Evolutionary conservation across 2,888 invertebrate genomes (phyloP), one percentile per base, ranked within the genome.

Genomic region (Melipona bicolor): DNA sequence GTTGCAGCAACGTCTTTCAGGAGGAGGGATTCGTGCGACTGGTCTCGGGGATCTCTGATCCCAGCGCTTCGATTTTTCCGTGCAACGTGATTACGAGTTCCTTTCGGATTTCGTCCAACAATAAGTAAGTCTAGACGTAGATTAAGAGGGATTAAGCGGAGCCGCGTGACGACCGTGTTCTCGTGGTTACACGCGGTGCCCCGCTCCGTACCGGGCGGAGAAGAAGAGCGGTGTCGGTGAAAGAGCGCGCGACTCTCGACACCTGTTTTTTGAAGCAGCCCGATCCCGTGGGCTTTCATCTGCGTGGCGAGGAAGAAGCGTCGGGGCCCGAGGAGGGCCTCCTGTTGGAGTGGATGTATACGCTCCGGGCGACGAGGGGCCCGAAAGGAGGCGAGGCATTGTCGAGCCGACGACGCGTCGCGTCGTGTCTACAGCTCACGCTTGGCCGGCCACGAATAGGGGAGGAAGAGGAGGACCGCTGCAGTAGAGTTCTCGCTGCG

Each of bases 371-470:
- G 43, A 9, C 81, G 72, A 86, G 81, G 85, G 83, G 77, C 83
- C 59, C 50, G 50, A n/a, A 50, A 61, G 11, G 11, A 61, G 61
- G 19, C 61, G 36, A 62, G 52, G 54, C 84, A 87, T 89, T 86
- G 88, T 89, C 83, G 87, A 88, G 83, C 74, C 85, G 85, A 88
- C 88, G 90, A 87, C 89, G 88, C 89, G 84, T 87, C 89, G 88
- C 89, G 84, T 87, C 87, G 84, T 89, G 89, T 88, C 88, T 88
- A 89, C 89, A 90, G 88, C 89, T 90, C 88, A 91, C 87, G 89
- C 89, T 88, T 87, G 85, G 88, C 72, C 85, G 90, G 84, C 75
- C 86, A 85, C 86, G 88, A 89, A 88, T 84, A 78, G 87, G 71
- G 56, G 67, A 56, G 62, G 49, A 56, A 73, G 68, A 49, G 49